phyloP scores from a whole-genome alignment of 2,888 invertebrate species.

The Heliothis peltigera region DNA sequence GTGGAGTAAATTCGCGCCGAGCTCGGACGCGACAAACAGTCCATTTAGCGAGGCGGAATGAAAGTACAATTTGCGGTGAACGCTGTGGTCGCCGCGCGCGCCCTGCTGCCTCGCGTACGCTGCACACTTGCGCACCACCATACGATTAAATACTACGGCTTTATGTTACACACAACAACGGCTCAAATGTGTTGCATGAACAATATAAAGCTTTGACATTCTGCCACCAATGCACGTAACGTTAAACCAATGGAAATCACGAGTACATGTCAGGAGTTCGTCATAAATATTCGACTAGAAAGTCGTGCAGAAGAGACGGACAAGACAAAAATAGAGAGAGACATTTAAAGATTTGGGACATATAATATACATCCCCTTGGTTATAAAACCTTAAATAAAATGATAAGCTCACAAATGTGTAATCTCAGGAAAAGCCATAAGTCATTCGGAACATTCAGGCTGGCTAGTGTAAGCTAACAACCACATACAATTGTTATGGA shows the following conservation, averaged over 20 bases:
- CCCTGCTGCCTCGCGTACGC: conserved; percentile 44
- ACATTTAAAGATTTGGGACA: too few species aligned
- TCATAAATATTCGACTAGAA: too few species aligned
- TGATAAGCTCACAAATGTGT: too few species aligned
- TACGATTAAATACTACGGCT: conserved; percentile 46
- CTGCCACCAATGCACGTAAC: background rate
- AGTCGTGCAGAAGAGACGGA: too few species aligned
- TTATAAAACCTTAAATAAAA: too few species aligned
- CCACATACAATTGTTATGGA: too few species aligned
- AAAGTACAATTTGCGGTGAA: conserved; percentile 80
- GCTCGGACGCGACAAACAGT: conserved; percentile 72
- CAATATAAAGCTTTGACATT: conserved; percentile 22
- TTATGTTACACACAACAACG: conserved; percentile 38
- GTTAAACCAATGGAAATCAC: background rate
- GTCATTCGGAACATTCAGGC: too few species aligned
- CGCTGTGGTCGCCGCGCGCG: conserved; percentile 62
- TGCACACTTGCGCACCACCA: conserved; percentile 29
- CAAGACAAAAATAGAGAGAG: too few species aligned
- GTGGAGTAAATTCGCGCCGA: conserved; percentile 59
- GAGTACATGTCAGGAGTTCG: background rate
- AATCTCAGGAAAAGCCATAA: too few species aligned
- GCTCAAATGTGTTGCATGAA: conserved; percentile 33
- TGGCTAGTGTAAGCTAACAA: too few species aligned
- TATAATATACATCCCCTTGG: too few species aligned
- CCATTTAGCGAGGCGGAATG: conserved; percentile 75